Conservation (phyloP, 53 echinoderm and acorn worm genomes). For the Paracentrotus lividus region DNA sequence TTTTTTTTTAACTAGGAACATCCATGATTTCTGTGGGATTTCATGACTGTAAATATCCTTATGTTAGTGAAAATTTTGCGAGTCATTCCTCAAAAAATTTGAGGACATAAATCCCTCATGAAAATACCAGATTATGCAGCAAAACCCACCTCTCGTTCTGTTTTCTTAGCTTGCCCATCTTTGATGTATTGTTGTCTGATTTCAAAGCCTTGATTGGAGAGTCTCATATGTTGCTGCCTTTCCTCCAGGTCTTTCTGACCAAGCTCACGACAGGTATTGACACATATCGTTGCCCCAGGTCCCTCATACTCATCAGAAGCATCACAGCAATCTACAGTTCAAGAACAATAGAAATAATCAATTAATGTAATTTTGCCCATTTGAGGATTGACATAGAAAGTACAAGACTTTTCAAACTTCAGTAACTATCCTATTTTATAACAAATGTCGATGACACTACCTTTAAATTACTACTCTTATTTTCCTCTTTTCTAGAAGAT, state of each 20-base stretch:
- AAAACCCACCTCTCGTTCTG: conserved; percentile 81
- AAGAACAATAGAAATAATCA: background rate
- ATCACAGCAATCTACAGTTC: conserved; percentile 93
- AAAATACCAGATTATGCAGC: too few species aligned
- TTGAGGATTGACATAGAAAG: background rate
- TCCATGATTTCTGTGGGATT: too few species aligned
- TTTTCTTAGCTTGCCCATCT: conserved; percentile 78
- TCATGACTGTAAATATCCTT: too few species aligned
- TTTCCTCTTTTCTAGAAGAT: too few species aligned
- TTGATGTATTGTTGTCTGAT: conserved; percentile 86
- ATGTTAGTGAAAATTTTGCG: too few species aligned
- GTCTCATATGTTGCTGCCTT: conserved; percentile 78
- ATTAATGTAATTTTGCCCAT: background rate
- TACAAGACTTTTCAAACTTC: too few species aligned
- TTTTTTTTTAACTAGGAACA: too few species aligned
- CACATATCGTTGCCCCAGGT: conserved; percentile 71
- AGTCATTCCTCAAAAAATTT: too few species aligned
- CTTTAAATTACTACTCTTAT: too few species aligned
- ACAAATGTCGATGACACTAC: too few species aligned
- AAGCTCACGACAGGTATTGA: conserved; percentile 91
- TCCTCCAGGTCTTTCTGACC: conserved; percentile 86
- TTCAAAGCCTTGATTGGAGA: conserved; percentile 92
- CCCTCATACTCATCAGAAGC: conserved; percentile 91
- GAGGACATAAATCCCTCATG: too few species aligned
- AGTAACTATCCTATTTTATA: too few species aligned